Evolutionary conservation across 2,113 vertebrate species (phyloP).

Genomic region (Zosterops lateralis): DNA sequence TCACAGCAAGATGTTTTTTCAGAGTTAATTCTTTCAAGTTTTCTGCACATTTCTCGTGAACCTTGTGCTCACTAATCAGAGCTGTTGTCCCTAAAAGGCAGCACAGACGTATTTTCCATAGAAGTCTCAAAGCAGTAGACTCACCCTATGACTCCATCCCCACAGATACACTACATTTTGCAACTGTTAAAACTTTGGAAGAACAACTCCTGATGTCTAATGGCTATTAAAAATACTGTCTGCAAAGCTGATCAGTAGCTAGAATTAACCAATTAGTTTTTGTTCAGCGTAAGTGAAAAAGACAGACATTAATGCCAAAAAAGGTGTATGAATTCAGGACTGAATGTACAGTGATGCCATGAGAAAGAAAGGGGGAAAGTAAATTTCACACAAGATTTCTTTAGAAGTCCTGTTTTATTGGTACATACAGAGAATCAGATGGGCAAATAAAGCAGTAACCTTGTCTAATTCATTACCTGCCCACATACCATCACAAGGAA

Average conservation of each 20-base stretch:
- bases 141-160: background rate
- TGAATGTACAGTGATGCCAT: background rate
- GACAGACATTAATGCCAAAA: background rate
- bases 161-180: background rate
- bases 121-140: background rate
- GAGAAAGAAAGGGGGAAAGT: background rate
- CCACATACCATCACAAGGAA: background rate
- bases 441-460: background rate
- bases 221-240: background rate
- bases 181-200: background rate
- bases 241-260: background rate
- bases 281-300: background rate
- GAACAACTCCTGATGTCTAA: background rate
- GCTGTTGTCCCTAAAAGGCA: background rate
- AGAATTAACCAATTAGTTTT: background rate
- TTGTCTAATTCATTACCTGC: background rate
- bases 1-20: background rate
- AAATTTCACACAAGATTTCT: background rate
- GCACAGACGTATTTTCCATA: background rate
- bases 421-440: background rate
- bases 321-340: background rate
- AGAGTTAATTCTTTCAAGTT: background rate
- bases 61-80: background rate
- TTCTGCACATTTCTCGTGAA: background rate
- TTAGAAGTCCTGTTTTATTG: background rate